phyloP scores from a whole-genome alignment of 2,888 invertebrate genomes.

The Cephonodes hylas region DNA sequence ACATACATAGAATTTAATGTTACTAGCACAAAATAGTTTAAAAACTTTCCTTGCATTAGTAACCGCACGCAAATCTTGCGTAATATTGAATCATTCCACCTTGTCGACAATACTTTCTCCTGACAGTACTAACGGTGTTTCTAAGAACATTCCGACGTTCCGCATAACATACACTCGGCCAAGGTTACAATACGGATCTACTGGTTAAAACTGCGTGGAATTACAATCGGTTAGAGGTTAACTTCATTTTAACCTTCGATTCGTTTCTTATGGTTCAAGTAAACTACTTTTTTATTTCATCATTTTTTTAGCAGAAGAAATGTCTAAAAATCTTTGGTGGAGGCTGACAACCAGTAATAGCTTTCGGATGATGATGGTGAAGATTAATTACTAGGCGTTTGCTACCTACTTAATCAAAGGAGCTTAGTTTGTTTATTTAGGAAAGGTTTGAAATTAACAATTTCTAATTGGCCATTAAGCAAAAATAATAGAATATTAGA shows the following conservation, averaged over 20 bases:
- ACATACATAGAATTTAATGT: no score
- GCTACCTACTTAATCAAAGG: no score
- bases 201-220: neutral
- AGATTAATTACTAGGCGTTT: no score
- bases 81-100: neutral
- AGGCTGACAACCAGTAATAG: no score
- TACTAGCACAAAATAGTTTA: neutral
- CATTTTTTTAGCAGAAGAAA: no score
- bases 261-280: neutral
- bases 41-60: neutral
- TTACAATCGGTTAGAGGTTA: neutral
- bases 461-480: no score
- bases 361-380: no score
- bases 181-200: neutral
- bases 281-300: no score
- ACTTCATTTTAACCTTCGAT: neutral
- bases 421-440: no score
- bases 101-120: neutral
- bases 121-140: neutral
- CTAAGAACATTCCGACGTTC: neutral
- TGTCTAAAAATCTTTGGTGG: no score
- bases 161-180: neutral
- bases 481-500: no score
- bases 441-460: no score
- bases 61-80: neutral